A percentile compares a stretch with the other conserved stretches of the same genome.
These are phyloP conservation scores for Cryptoblepharus egeriae DNA, from an alignment of 2,797 vertebrate genomes.

Conservation along the genomic window DNA sequence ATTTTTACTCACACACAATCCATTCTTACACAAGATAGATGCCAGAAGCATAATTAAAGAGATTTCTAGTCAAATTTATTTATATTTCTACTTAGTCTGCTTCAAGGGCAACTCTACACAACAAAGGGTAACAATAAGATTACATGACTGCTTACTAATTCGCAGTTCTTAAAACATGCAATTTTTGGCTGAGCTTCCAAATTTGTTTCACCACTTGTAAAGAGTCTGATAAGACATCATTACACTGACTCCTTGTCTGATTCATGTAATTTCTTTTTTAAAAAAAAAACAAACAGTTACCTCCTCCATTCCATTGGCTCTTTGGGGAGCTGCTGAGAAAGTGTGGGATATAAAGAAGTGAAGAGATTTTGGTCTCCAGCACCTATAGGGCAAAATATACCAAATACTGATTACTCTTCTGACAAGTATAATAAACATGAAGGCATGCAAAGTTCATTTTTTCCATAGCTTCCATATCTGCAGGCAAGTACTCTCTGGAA, in stretches of 20 bases:
- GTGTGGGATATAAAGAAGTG: slow-evolving; percentile 87
- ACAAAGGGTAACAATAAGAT: background rate
- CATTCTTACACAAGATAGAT: background rate
- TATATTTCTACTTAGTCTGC: background rate
- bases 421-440: background rate
- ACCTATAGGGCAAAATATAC: slow-evolving; percentile 78
- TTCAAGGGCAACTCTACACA: background rate
- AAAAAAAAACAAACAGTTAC: slow-evolving; percentile 72
- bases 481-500: background rate
- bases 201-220: slow-evolving; percentile 5
- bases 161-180: background rate
- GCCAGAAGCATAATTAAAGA: background rate
- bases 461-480: background rate
- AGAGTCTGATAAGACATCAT: slow-evolving; percentile 19
- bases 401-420: slow-evolving; percentile 8
- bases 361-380: slow-evolving; percentile 96
- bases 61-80: background rate
- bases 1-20: background rate
- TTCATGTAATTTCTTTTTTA: background rate
- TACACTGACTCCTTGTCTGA: background rate
- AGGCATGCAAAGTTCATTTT: background rate
- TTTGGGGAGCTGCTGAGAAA: slow-evolving; percentile 94
- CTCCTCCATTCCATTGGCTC: slow-evolving; percentile 99
- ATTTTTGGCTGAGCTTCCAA: slow-evolving; percentile 20
- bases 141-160: background rate